A percentile compares a stretch with the other conserved stretches of the same genome.
phyloP scores from a whole-genome alignment of 2,113 vertebrate species.

The Dromaius novaehollandiae region DNA sequence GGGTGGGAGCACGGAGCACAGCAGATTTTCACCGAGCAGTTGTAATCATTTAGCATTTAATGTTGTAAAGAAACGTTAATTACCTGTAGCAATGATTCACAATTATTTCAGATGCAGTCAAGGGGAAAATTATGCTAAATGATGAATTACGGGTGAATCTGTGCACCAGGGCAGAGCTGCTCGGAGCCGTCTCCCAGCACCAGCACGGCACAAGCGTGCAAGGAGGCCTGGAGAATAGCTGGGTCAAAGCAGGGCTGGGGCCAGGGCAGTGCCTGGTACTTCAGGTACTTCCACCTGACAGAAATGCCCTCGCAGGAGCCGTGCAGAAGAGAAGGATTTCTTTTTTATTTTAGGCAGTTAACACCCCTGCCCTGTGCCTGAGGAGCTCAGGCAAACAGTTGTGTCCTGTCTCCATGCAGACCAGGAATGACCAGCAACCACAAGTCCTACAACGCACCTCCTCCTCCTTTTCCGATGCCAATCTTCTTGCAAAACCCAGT shows the following conservation, averaged over 20 bases:
- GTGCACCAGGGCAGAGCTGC: neutral
- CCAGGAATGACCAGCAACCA: neutral
- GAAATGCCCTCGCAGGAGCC: neutral
- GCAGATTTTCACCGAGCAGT: neutral
- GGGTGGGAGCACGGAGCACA: neutral
- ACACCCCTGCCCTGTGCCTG: neutral
- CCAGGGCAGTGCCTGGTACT: neutral
- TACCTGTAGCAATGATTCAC: constrained; percentile 43
- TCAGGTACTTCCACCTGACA: neutral
- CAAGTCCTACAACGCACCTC: neutral
- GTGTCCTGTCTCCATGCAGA: neutral
- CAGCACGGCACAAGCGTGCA: fast-evolving
- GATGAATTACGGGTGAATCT: constrained; percentile 46
- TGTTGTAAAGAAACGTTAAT: constrained; percentile 47
- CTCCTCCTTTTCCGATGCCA: neutral
- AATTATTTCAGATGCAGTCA: constrained; percentile 60
- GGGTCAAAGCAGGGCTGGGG: neutral
- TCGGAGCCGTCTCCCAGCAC: neutral
- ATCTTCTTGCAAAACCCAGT: no score
- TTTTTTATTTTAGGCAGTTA: neutral
- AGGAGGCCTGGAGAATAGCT: neutral
- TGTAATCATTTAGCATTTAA: constrained; percentile 52
- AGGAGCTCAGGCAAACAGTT: neutral
- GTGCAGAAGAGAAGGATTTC: neutral
- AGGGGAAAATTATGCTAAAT: constrained; percentile 61